Evolutionary conservation across 2,113 vertebrate genomes (phyloP).

Genomic region (Lycaon pictus): DNA sequence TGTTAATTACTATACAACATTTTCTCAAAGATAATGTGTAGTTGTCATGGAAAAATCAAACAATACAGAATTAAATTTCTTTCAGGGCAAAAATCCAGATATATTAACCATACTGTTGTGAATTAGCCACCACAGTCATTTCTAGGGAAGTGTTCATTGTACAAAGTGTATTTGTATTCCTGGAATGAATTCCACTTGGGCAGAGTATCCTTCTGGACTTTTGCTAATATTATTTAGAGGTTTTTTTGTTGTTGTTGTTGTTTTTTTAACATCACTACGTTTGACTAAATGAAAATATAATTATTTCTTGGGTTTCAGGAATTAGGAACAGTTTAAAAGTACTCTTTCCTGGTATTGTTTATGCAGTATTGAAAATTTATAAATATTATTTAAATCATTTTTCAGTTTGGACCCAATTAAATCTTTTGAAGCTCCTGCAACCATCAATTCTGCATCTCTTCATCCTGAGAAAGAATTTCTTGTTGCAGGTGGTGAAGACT

Average conservation of each 20-base stretch:
- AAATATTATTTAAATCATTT: slow-evolving; percentile 54
- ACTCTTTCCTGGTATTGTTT: neutral
- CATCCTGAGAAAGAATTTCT: slow-evolving; percentile 98
- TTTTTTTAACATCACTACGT: neutral
- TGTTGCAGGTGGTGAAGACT: slow-evolving; percentile 98
- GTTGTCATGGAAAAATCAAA: slow-evolving; percentile 23
- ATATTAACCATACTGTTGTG: neutral
- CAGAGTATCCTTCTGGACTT: neutral
- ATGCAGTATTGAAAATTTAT: neutral
- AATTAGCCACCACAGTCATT: neutral
- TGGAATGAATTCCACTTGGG: neutral
- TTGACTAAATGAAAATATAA: slow-evolving; percentile 11
- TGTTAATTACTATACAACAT: neutral
- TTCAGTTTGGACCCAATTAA: slow-evolving; percentile 96
- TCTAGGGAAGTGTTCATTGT: neutral
- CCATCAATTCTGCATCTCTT: slow-evolving; percentile 98
- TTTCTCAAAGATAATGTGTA: neutral
- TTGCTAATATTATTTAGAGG: neutral
- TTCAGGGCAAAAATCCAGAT: neutral
- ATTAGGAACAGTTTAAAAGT: slow-evolving; percentile 46
- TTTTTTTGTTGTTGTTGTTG: neutral
- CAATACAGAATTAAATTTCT: neutral
- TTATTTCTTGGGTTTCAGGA: slow-evolving; percentile 48
- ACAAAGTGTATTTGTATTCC: neutral
- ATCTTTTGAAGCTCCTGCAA: slow-evolving; percentile 95